These are phyloP conservation scores for Enteromius thamalakanensis DNA, from an alignment of 2,797 vertebrate genomes.

Conservation along the genomic window DNA sequence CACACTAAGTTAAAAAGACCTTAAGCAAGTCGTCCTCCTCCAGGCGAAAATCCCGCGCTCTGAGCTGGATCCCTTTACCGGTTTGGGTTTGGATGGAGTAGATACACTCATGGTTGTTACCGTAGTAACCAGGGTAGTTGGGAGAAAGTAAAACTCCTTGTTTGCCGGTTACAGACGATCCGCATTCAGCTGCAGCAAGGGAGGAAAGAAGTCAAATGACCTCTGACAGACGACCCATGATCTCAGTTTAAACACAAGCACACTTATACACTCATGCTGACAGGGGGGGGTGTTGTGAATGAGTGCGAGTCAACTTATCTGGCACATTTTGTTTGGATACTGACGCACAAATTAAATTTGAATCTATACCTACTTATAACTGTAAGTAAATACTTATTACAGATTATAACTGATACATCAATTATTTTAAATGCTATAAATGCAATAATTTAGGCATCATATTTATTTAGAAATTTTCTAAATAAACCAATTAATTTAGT, in stretches of 20 bases:
- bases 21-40: slow-evolving; percentile 91
- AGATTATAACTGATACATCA: not conserved
- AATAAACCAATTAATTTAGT: not conserved
- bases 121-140: slow-evolving; percentile 96
- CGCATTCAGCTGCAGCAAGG: slow-evolving; percentile 89
- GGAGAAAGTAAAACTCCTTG: slow-evolving; percentile 96
- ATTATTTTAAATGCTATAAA: not conserved
- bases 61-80: slow-evolving; percentile 96
- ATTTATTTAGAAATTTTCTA: not conserved
- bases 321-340: not conserved
- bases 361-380: not conserved
- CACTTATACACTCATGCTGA: slow-evolving; percentile 23
- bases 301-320: not conserved
- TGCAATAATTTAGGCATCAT: not conserved
- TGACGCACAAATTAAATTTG: not conserved
- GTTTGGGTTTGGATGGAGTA: slow-evolving; percentile 98
- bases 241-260: slow-evolving; percentile 59
- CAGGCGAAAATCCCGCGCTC: slow-evolving; percentile 89
- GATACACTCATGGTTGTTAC: slow-evolving; percentile 97
- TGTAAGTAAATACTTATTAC: not conserved
- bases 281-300: not conserved
- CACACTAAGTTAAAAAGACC: slow-evolving; percentile 75
- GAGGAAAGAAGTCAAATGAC: slow-evolving; percentile 51
- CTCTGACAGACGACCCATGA: slow-evolving; percentile 54
- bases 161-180: slow-evolving; percentile 94